Conservation (phyloP, 2,113 vertebrate genomes). For the Ranitomeya imitator region DNA sequence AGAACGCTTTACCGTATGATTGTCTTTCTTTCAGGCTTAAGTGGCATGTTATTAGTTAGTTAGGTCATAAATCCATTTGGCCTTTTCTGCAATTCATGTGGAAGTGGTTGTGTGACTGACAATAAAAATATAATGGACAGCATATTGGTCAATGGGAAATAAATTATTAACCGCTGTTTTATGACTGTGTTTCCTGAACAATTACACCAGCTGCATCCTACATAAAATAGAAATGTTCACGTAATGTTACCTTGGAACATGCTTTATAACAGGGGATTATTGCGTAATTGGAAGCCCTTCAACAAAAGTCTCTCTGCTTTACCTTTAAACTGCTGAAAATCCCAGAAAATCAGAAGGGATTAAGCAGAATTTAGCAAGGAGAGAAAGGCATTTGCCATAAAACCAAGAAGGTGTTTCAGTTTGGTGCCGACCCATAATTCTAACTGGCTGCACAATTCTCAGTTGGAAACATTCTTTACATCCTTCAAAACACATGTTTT, state of each 20-base stretch:
- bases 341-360: slow-evolving; percentile 72
- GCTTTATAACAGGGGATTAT: slow-evolving; percentile 65
- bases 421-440: slow-evolving; percentile 66
- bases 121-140: slow-evolving; percentile 68
- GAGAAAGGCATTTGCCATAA: slow-evolving; percentile 69
- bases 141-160: slow-evolving; percentile 67
- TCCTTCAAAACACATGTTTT: slow-evolving; percentile 68
- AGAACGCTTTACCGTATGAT: slow-evolving; percentile 12
- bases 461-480: slow-evolving; percentile 62
- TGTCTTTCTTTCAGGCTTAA: slow-evolving; percentile 31
- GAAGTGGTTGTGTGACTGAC: slow-evolving; percentile 55
- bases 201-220: slow-evolving; percentile 59
- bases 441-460: slow-evolving; percentile 72
- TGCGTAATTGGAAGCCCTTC: slow-evolving; percentile 68
- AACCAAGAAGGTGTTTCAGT: slow-evolving; percentile 70
- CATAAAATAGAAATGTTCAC: slow-evolving; percentile 58
- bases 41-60: slow-evolving; percentile 44
- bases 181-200: slow-evolving; percentile 64
- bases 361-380: slow-evolving; percentile 72
- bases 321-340: slow-evolving; percentile 67
- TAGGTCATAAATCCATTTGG: slow-evolving; percentile 40
- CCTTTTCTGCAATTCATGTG: slow-evolving; percentile 45
- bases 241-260: slow-evolving; percentile 62
- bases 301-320: slow-evolving; percentile 63
- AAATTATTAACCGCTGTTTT: slow-evolving; percentile 67